Evolutionary conservation across 2,888 invertebrate genomes (phyloP).

Genomic region (Pandemis heparana): DNA sequence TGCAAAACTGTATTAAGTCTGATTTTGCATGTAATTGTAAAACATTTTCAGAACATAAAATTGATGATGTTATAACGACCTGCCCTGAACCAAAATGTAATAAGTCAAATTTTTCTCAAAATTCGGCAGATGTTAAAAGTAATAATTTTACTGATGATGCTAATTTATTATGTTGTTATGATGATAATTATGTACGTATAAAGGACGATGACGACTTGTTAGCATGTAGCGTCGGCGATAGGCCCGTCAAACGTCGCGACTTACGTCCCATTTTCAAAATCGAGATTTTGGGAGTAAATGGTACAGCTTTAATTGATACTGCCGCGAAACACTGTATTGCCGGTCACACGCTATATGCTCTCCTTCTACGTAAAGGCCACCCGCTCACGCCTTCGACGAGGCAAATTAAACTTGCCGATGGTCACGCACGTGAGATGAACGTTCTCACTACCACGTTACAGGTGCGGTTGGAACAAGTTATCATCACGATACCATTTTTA

Average conservation of each 20-base stretch:
- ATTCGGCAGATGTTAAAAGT: too few relatives aligned
- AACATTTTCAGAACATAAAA: too few relatives aligned
- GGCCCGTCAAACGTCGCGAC: not conserved
- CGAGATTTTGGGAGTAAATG: not conserved
- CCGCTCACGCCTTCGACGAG: not conserved
- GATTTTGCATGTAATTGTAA: too few relatives aligned
- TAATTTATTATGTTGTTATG: too few relatives aligned
- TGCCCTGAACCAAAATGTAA: too few relatives aligned
- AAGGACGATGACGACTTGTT: too few relatives aligned
- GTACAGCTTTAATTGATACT: constrained; percentile 6
- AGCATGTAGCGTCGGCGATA: too few relatives aligned
- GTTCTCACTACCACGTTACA: constrained; percentile 9
- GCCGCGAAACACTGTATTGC: constrained; percentile 6
- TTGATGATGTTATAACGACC: too few relatives aligned
- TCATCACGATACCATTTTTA: not conserved
- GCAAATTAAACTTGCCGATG: constrained; percentile 6
- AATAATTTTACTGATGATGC: too few relatives aligned
- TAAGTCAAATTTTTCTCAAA: too few relatives aligned
- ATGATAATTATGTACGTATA: too few relatives aligned
- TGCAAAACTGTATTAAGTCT: too few relatives aligned
- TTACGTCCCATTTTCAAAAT: not conserved
- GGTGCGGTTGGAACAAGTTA: constrained; percentile 1
- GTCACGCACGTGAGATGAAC: not conserved
- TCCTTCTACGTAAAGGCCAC: not conserved
- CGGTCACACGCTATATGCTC: constrained; percentile 6